Conservation (phyloP, 2,797 vertebrate genomes). For the Mormyrus proboscirostris region DNA sequence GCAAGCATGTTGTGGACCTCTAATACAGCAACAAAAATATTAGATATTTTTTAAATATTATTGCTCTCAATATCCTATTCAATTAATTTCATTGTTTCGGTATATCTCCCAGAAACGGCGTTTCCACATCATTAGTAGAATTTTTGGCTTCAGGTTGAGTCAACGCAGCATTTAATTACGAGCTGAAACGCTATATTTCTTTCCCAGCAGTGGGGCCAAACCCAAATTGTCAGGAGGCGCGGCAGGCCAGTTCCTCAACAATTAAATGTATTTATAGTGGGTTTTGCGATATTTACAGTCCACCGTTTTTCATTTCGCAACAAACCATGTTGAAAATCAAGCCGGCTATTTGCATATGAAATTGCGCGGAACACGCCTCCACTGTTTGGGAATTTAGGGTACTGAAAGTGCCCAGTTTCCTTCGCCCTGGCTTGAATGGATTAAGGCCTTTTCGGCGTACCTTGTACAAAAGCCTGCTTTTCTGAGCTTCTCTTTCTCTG, state of each 20-base stretch:
- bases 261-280: slow-evolving; percentile 8
- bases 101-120: neutral
- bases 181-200: neutral
- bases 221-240: neutral
- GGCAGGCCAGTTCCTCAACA: neutral
- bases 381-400: neutral
- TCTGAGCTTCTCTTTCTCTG: neutral
- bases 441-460: neutral
- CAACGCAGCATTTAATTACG: neutral
- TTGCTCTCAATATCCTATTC: neutral
- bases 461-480: neutral
- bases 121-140: slow-evolving; percentile 11
- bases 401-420: neutral
- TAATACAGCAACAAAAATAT: neutral
- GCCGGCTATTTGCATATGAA: slow-evolving; percentile 18
- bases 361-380: neutral
- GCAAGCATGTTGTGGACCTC: neutral
- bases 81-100: neutral
- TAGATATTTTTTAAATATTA: neutral
- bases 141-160: neutral
- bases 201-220: neutral
- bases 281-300: neutral
- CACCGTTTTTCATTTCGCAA: neutral
- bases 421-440: neutral
- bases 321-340: slow-evolving; percentile 18